Conservation (phyloP, 2,797 vertebrate genomes). For the Psittacula echo region DNA sequence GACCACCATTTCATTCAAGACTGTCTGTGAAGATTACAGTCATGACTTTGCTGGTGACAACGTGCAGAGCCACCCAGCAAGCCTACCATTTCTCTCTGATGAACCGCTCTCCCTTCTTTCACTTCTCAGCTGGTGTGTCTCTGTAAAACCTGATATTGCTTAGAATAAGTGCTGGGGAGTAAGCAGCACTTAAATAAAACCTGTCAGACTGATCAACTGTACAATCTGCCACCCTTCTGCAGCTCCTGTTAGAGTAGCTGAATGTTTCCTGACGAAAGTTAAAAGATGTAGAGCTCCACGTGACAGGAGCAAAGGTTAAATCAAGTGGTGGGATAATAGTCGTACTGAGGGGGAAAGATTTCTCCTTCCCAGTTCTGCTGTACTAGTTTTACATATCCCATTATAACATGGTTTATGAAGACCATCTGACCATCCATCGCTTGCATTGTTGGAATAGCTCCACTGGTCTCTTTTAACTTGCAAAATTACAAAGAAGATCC, state of each 20-base stretch:
- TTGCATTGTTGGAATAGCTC: not conserved
- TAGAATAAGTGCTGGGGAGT: not conserved
- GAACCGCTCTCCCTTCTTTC: not conserved
- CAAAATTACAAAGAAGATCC: not conserved
- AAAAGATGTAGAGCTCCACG: not conserved
- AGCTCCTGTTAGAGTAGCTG: not conserved
- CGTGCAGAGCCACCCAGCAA: not conserved
- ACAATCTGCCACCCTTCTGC: slow-evolving; percentile 47
- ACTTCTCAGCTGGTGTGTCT: not conserved
- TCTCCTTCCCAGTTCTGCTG: not conserved
- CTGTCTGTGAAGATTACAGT: not conserved
- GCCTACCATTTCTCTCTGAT: not conserved
- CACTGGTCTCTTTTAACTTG: not conserved
- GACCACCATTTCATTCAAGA: not conserved
- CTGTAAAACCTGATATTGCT: not conserved
- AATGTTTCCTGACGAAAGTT: not conserved
- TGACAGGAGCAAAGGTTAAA: not conserved
- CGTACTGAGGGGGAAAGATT: not conserved
- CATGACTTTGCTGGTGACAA: not conserved
- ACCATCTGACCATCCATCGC: rapidly evolving
- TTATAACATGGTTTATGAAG: not conserved
- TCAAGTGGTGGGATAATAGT: not conserved
- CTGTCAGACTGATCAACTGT: slow-evolving; percentile 51
- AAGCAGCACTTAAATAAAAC: slow-evolving; percentile 23
- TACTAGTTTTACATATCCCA: not conserved